Base-by-base conservation (phyloP, 1,140 invertebrate species). In the Drosophila tani region DNA sequence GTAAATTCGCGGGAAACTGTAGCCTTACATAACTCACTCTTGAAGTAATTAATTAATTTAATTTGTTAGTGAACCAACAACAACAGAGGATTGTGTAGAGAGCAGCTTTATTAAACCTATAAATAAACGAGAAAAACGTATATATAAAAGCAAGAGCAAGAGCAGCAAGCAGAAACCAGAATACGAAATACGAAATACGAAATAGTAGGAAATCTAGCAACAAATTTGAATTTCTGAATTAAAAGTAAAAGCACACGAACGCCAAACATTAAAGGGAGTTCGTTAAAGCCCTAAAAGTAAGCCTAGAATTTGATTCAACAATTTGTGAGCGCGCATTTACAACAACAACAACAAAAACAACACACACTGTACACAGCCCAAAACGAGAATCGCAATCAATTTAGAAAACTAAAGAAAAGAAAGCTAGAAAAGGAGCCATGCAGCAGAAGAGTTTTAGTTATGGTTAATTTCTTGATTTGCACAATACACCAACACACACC, bases 271-370 rank as follows among this genome's bases (percentile, higher is more conserved):
- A 14, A 35, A 17, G 14, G 45, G 41, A 82, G 50, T 79, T 83
- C 21, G 53, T 57, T 71, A 38, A 65, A 68, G 35, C 64, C 70
- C 49, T 59, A 38, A 55, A 78, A 63, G 21, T 68, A 75, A 65
- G 45, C 59, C 55, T 66, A 78, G 47, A 81, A 63, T 62, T 82
- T 67, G 63, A 69, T 82, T 64, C 62, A 75, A 82, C 45, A 57
- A 49, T 81, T 82, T 75, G 69, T 80, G 82, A 74, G 81, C 69
- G 81, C 69, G 83, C 83, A 86, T 86, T 86, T 86, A 82, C 51
- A 84, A 69, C 65, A 77, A 68, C 19, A 63, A 69, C 17, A 45
- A 73, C 62, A 12, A 47, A n/a, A n/a, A n/a, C 19, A 47, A 47
- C 14, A 79, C 50, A 40, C 63, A 60, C 57, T 38, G 12, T 21